Evolutionary conservation across 2,797 vertebrate species (phyloP), one percentile per base, ranked within the genome.

Genomic region (Typhlichthys eigenmanni): DNA sequence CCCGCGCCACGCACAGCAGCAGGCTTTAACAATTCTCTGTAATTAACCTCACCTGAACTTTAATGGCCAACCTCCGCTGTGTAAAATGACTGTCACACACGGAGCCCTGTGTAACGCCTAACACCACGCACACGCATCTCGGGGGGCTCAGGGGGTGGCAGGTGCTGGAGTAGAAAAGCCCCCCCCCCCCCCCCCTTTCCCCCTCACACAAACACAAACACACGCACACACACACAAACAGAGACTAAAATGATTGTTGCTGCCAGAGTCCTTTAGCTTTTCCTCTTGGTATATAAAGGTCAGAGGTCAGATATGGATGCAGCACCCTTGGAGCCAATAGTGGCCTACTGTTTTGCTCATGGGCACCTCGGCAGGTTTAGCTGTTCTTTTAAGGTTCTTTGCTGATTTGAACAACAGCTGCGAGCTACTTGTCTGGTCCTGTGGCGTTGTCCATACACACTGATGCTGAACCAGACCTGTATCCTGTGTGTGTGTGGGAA

Each of bases 1-100:
- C 80, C 79, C 67, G 66, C 79, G 74, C 75, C 55, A 74, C 3
- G 66, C 87, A 75, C 83, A 87, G 86, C 85, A 76, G 87, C 84
- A 83, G 71, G 78, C 85, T 76, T 55, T 83, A 84, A 88, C 88
- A 89, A 85, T 89, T 88, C 80, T 84, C 83, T 85, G 81, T 89
- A 91, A 92, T 90, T 90, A 92, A 89, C 89, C 89, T 90, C 88
- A 90, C 89, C 88, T 91, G 88, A 89, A 87, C 88, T 86, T 82
- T 89, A 91, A 91, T 87, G 86, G 87, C 83, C 87, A 85, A 86
- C 88, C 85, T 88, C 71, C 76, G 80, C 83, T 85, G 86, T 80
- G 84, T 87, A 85, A 85, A 85, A 89, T 89, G 86, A 87, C 84
- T 89, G 88, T 90, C 88, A 86, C 87, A 87, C 82, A 78, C 73